A percentile compares a stretch with the other conserved stretches of the same genome.
phyloP scores from a whole-genome alignment of 2,797 vertebrate genomes.

The Gastrophryne carolinensis region DNA sequence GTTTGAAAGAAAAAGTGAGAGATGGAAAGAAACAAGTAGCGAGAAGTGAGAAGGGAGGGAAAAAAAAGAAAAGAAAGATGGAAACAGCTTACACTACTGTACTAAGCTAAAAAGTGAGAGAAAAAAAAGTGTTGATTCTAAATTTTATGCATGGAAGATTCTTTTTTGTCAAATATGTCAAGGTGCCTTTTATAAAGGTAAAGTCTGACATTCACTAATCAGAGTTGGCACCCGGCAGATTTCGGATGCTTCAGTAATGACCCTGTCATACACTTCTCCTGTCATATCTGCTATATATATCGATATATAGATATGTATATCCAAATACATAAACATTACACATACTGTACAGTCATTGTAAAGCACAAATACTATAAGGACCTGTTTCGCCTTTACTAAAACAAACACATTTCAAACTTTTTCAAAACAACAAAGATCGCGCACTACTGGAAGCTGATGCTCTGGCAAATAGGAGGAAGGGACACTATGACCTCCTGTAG shows the following conservation, averaged over 20 bases:
- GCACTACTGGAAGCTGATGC: not conserved
- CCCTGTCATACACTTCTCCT: constrained; percentile 27
- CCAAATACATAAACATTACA: constrained; percentile 6
- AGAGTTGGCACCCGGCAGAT: not conserved
- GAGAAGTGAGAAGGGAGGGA: no score
- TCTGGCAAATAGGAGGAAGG: constrained; percentile 10
- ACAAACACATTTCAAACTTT: not conserved
- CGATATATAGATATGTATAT: no score
- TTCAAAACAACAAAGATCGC: not conserved
- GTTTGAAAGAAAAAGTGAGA: no score
- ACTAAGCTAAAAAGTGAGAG: no score
- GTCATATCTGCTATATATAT: constrained; percentile 25
- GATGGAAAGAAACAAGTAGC: no score
- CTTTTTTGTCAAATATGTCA: not conserved
- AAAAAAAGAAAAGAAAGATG: no score
- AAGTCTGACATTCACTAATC: not conserved
- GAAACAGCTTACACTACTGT: no score
- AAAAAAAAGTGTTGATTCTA: no score
- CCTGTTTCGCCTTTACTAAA: not conserved
- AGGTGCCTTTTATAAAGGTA: constrained; percentile 5
- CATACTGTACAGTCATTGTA: not conserved
- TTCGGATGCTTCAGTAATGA: constrained; percentile 6
- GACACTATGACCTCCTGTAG: constrained; percentile 25
- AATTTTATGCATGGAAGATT: not conserved
- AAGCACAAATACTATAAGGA: not conserved